These are phyloP conservation scores for Scytalopus superciliaris DNA, from an alignment of 2,113 vertebrate genomes.

Conservation along the genomic window DNA sequence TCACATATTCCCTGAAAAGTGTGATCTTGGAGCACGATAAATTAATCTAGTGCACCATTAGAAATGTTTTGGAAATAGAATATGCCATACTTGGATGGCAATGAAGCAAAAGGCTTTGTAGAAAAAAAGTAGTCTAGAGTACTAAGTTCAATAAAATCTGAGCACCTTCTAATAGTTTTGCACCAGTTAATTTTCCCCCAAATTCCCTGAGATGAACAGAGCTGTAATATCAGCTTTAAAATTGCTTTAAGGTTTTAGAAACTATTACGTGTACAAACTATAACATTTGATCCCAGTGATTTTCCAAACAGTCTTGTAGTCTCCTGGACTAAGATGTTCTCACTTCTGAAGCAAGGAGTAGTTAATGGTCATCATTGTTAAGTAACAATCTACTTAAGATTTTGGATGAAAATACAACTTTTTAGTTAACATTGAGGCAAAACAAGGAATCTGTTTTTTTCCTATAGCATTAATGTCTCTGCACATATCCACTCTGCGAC, in stretches of 20 bases:
- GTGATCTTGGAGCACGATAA: background rate
- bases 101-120: background rate
- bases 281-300: background rate
- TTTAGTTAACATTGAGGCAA: slow-evolving; percentile 96
- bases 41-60: background rate
- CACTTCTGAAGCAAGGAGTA: background rate
- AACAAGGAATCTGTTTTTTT: slow-evolving; percentile 97
- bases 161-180: background rate
- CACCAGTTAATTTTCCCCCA: background rate
- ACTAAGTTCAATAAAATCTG: background rate
- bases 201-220: slow-evolving; percentile 53
- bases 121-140: background rate
- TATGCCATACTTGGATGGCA: background rate
- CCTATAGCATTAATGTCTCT: slow-evolving; percentile 75
- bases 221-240: background rate
- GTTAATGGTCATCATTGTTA: background rate
- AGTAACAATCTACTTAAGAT: slow-evolving; percentile 4
- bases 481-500: slow-evolving; percentile 76
- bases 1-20: background rate
- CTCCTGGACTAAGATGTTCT: background rate
- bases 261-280: background rate
- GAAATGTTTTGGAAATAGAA: background rate
- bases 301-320: background rate
- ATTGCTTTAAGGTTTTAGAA: background rate
- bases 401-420: slow-evolving; percentile 88